Conservation (phyloP, 2,888 invertebrate species). For the Teleogryllus oceanicus region DNA sequence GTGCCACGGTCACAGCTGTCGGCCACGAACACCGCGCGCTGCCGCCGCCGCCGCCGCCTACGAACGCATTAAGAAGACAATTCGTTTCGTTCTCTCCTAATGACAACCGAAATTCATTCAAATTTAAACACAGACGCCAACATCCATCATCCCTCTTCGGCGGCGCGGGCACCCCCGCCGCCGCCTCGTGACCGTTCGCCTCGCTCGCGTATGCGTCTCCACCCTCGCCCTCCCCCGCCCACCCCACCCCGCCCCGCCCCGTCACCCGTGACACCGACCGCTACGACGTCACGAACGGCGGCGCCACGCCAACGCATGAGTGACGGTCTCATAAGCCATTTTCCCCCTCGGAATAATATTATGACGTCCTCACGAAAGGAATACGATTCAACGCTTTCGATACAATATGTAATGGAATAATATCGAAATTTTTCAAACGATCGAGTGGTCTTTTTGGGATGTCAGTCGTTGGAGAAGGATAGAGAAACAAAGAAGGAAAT, state of each 20-base stretch:
- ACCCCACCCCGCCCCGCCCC: neutral
- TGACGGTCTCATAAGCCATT: too few relatives aligned
- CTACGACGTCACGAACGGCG: too few relatives aligned
- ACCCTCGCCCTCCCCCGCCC: neutral
- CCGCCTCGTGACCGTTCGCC: neutral
- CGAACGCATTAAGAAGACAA: constrained; percentile 18
- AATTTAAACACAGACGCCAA: neutral
- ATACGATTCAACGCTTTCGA: too few relatives aligned
- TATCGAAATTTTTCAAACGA: too few relatives aligned
- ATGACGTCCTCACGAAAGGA: too few relatives aligned
- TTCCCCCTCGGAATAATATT: too few relatives aligned
- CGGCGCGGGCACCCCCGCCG: neutral
- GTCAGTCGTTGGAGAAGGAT: too few relatives aligned
- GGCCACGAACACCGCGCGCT: neutral
- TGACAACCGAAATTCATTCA: constrained; percentile 18
- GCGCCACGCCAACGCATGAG: too few relatives aligned
- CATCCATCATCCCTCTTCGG: neutral
- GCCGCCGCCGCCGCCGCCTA: neutral
- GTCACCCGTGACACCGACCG: too few relatives aligned
- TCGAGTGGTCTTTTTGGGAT: too few relatives aligned
- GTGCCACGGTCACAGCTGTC: neutral
- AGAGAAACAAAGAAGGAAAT: too few relatives aligned
- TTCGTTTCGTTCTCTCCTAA: constrained; percentile 7
- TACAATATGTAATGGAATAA: too few relatives aligned
- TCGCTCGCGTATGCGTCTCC: neutral